Conservation (phyloP, 2,113 vertebrate genomes). For the Nansenia antarctica region DNA sequence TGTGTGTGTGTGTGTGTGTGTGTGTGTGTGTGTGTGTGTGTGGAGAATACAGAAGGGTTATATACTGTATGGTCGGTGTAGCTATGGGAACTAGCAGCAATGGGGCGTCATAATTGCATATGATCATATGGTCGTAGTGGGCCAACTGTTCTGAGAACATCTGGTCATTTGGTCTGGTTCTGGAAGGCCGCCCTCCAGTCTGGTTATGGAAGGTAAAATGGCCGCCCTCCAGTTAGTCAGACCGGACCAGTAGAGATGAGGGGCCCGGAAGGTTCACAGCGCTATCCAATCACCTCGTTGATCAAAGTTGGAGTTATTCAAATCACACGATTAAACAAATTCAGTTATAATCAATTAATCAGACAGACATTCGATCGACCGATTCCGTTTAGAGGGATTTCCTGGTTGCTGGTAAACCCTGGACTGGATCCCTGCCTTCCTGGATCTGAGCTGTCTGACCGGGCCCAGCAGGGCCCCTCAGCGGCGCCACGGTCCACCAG, state of each 20-base stretch:
- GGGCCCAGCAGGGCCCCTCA: conserved; percentile 10
- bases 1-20: too few relatives aligned
- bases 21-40: too few relatives aligned
- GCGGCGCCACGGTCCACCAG: neutral
- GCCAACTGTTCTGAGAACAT: neutral
- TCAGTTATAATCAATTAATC: neutral
- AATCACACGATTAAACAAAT: neutral
- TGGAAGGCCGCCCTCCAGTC: neutral
- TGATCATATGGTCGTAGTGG: neutral
- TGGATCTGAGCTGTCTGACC: conserved; percentile 34
- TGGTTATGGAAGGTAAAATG: neutral
- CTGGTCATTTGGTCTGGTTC: conserved; percentile 1
- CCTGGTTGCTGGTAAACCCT: conserved; percentile 19
- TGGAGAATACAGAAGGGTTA: neutral
- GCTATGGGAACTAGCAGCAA: conserved; percentile 3
- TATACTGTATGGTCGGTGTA: neutral
- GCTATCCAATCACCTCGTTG: neutral
- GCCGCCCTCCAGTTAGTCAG: neutral
- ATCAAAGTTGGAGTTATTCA: neutral
- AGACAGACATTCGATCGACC: neutral
- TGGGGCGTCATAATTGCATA: neutral
- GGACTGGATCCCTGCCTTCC: conserved; percentile 36
- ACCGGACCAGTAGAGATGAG: neutral
- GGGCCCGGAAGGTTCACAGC: neutral
- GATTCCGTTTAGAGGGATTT: neutral